Base-by-base conservation (phyloP, 2,888 invertebrate species). In the Endomychus coccineus region DNA sequence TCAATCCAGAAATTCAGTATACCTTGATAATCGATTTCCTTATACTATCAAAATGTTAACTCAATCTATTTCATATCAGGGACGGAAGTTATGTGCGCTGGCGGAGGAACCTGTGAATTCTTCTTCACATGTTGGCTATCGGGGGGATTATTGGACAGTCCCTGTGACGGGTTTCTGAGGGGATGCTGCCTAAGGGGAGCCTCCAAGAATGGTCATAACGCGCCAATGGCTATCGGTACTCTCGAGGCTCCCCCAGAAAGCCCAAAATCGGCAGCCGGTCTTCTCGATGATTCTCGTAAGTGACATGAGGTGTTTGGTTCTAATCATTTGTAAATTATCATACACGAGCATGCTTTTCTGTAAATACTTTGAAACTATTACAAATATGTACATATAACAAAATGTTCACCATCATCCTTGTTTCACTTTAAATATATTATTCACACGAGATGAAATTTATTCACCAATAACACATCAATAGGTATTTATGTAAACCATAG, bases 51-150 rank as follows among this genome's bases (percentile, higher is more conserved):
- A 19, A 19, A n/a, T 19, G 9, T 6, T 19, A n/a, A 19, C 9
- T 9, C 21, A 19, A n/a, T 14, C 9, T 28, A 11, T 28, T 16
- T 7, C 11, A 7, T 25, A 30, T 31, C 31, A 37, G 36, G 36
- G 19, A 37, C 36, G 36, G 25, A 27, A n/a, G 31, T 40, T 10
- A 40, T 40, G 40, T 40, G 40, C 36, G 34, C 34, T 16, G 27
- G 79, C 55, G 87, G 83, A 41, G 81, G 85, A 36, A 82, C 80
- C 46, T 91, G 91, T 66, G 89, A 90, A 67, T 89, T 90, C 71
- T 89, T 90, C 73, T 75, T 90, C 58, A 79, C 83, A 67, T 91
- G 90, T 70, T 91, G 90, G 90, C 79, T 90, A 75, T 77, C 83
- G 42, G 86, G 88, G 51, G 90, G 90, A 41, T 73, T 88, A 39